Evolutionary conservation across 2,888 invertebrate genomes (phyloP), one percentile per base, ranked within the genome.

Genomic region (Smittia aterrima): DNA sequence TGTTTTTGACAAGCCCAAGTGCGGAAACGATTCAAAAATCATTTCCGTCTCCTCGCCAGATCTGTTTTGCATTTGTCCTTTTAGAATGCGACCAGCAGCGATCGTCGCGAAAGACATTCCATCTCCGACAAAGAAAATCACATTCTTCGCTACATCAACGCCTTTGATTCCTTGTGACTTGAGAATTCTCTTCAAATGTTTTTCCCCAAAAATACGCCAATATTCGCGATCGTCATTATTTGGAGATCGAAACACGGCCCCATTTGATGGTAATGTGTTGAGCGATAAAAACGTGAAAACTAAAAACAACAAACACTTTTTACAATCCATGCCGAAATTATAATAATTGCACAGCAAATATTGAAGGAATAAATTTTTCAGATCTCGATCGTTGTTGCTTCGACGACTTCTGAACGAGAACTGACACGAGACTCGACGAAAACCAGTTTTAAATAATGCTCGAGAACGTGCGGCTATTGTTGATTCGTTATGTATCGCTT

Each of bases 31-130:
- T 78, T 90, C 90, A 78, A 88, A 89, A 0, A 81, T 79, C 13
- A 89, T 81, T 76, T 82, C 83, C 66, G 84, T 85, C 77, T 88
- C 88, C 78, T 89, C 89, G 3, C 89, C 89, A 0, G 81, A 78
- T 1, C 79, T 78, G 24, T 85, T 85, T 70, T 80, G 79, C 54
- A 78, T 76, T 77, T 86, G 86, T 16, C 88, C 88, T 77, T 87
- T 86, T 77, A 84, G 87, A 76, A 89, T 88, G 76, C 90, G 82
- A 9, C 87, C 88, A 1, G 88, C 87, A 1, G 88, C 87, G 74
- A 88, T 83, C 0, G 88, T 87, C 1, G 88, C 83, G 73, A 88
- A 76, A 2, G 89, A 89, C 89, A 90, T 89, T 1, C 90, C 90
- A 79, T 90, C 90, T 0, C 90, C 90, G 62, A 90, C 80, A 78